Evolutionary conservation across 2,797 vertebrate genomes (phyloP).

Genomic region (Cynodonichthys magdalenae): DNA sequence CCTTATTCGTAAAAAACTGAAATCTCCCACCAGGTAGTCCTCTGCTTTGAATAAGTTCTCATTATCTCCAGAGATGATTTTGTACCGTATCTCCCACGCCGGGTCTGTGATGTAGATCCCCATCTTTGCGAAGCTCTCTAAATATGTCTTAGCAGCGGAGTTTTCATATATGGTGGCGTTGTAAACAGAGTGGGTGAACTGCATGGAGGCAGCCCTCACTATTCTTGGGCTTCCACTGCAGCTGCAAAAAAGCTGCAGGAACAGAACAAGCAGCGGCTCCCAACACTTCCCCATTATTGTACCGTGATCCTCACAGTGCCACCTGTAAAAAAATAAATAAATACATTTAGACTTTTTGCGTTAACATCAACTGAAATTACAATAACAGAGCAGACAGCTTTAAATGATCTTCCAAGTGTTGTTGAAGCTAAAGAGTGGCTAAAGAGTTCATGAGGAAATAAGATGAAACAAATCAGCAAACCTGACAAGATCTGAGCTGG

Average conservation of each 20-base stretch:
- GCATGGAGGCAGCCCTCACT: constrained; percentile 77
- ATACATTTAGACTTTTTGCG: constrained; percentile 10
- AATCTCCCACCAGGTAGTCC: constrained; percentile 93
- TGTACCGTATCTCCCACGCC: constrained; percentile 93
- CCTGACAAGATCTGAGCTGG: constrained; percentile 40
- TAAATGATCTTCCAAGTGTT: constrained; percentile 47
- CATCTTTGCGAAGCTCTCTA: constrained; percentile 95
- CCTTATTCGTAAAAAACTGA: constrained; percentile 97
- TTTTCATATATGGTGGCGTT: constrained; percentile 97
- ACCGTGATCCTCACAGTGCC: constrained; percentile 80
- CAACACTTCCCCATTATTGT: constrained; percentile 88
- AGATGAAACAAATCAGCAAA: constrained; percentile 45
- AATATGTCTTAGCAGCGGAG: constrained; percentile 96
- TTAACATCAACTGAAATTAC: not conserved
- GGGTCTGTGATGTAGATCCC: constrained; percentile 89
- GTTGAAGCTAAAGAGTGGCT: constrained; percentile 45
- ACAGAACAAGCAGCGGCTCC: constrained; percentile 79
- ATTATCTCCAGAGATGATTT: constrained; percentile 96
- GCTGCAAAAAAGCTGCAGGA: constrained; percentile 86
- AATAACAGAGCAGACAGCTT: constrained; percentile 18
- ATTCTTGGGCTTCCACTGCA: constrained; percentile 82
- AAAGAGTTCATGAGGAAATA: constrained; percentile 54
- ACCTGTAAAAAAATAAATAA: constrained; percentile 73
- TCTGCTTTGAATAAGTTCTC: constrained; percentile 99
- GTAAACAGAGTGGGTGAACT: constrained; percentile 91